Conservation (phyloP, 2,888 invertebrate species). For the Leptothorax acervorum region DNA sequence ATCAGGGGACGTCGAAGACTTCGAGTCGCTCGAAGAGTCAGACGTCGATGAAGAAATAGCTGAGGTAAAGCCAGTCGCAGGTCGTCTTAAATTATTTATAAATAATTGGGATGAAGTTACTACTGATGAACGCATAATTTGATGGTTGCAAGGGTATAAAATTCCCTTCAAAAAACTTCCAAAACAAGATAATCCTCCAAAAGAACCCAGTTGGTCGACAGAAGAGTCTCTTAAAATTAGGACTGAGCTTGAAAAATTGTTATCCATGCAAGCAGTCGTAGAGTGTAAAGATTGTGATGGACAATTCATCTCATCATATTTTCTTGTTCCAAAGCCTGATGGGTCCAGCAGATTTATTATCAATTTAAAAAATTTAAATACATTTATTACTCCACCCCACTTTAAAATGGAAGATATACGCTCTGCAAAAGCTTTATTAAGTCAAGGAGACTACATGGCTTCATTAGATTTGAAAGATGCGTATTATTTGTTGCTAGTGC, state of each 20-base stretch:
- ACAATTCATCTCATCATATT: constrained; percentile 53
- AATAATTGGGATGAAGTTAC: constrained; percentile 55
- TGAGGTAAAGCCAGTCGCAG: constrained; percentile 37
- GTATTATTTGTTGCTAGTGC: constrained; percentile 59
- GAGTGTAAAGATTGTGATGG: constrained; percentile 40
- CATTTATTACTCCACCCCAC: constrained; percentile 53
- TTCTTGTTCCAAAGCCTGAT: constrained; percentile 56
- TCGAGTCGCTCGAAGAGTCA: constrained; percentile 20
- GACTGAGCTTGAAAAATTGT: constrained; percentile 41
- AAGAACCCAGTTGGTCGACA: constrained; percentile 31
- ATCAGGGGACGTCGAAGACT: not conserved
- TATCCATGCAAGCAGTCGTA: constrained; percentile 49
- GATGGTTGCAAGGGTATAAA: constrained; percentile 50
- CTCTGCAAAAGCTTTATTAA: constrained; percentile 50
- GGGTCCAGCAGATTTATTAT: constrained; percentile 61
- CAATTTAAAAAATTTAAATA: constrained; percentile 67
- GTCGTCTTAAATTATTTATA: constrained; percentile 41
- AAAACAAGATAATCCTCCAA: constrained; percentile 14
- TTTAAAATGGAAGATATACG: constrained; percentile 69
- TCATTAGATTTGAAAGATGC: constrained; percentile 66
- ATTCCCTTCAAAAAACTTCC: constrained; percentile 47
- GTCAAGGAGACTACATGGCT: constrained; percentile 51
- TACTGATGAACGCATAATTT: constrained; percentile 32
- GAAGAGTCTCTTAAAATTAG: constrained; percentile 24
- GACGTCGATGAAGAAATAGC: constrained; percentile 51